Base-by-base conservation (phyloP, 2,113 vertebrate genomes). In the Cephalopterus ornatus region DNA sequence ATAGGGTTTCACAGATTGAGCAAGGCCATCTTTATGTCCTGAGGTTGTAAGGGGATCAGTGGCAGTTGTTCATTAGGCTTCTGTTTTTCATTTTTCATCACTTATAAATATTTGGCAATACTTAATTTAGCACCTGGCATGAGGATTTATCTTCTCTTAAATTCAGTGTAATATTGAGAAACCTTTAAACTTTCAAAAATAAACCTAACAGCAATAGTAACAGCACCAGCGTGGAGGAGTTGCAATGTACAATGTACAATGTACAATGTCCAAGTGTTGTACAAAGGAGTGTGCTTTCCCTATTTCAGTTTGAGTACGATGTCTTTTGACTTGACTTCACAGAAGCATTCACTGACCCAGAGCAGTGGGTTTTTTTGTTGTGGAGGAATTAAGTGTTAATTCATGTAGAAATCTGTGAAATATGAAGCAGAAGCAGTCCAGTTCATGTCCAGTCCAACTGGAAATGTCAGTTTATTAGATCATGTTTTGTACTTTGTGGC, bases 331-430 rank as follows among this genome's bases (percentile, higher is more conserved):
- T 91, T 80, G 85, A 67, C 61, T 93, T 93, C 67, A 77, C 59
- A 47, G 22, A 93, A 83, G 72, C 81, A 59, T 77, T 78, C 67
- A 32, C 72, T 90, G 85, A 84, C 90, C 85, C 72, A 75, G 72
- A 86, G 75, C 68, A 72, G 68, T 93, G 85, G 46, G 2, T 15
- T 76, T 93, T 88, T 94, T 94, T 77, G 67, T 72, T 74, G 19
- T 74, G 47, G 72, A 90, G 55, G 55, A 77, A 0, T 59, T 59
- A 92, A 92, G 50, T 44, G 56, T 86, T 95, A 86, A 94, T 88
- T 92, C 92, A 75, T 90, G 90, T 94, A 86, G 92, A 96, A 96
- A 94, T 92, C 65, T 86, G 90, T 92, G 90, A 94, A 96, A 94
- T 75, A 74, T 1, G 26, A 88, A 88, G 82, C 82, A 93, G 93